Conservation (phyloP, 2,888 invertebrate species). For the Lepeophtheirus nordmannii region DNA sequence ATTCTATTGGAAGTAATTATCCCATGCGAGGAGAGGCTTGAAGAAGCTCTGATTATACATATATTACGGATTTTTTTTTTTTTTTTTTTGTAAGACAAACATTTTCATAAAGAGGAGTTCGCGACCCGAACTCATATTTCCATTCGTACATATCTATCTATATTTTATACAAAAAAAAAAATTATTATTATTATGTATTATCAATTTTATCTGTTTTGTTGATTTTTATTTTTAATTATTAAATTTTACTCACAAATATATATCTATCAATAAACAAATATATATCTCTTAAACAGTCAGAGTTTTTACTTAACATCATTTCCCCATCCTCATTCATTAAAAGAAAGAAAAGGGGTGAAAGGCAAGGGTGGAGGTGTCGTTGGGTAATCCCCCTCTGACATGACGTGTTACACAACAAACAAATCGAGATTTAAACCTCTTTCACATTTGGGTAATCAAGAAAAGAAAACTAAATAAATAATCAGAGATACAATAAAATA, state of each 20-base stretch:
- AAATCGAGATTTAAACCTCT: not conserved
- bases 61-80: too few relatives aligned
- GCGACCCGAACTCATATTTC: not conserved
- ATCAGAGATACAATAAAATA: not conserved
- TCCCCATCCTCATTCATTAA: too few relatives aligned
- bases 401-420: not conserved
- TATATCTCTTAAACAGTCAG: too few relatives aligned
- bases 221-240: not conserved
- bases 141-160: not conserved
- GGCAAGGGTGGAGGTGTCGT: not conserved
- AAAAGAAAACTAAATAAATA: not conserved
- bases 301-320: too few relatives aligned
- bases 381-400: not conserved
- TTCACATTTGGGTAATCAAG: not conserved
- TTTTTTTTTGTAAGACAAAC: too few relatives aligned
- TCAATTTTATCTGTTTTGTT: not conserved
- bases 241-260: constrained; percentile 6
- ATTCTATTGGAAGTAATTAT: constrained; percentile 45
- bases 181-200: not conserved
- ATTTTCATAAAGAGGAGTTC: too few relatives aligned
- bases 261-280: not conserved
- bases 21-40: constrained; percentile 4
- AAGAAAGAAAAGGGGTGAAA: too few relatives aligned
- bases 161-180: not conserved
- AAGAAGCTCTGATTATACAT: not conserved